phyloP scores from a whole-genome alignment of 2,888 invertebrate species.

The Scaptomyza cyrtandrae region DNA sequence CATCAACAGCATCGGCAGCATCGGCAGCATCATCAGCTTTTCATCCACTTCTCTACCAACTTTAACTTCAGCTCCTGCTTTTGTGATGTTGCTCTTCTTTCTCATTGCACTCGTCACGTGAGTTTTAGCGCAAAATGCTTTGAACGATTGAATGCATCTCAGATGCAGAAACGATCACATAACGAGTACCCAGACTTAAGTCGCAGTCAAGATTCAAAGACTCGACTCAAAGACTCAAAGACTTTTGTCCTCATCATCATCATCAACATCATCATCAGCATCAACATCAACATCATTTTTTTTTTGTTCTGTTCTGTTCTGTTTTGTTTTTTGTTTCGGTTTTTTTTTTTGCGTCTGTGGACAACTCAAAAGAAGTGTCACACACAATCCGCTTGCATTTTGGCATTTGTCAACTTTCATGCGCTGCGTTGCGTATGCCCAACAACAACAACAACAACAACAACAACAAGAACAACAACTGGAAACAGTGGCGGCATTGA shows the following conservation, averaged over 20 bases:
- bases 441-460: slow-evolving; percentile 35
- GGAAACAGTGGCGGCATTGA: slow-evolving; percentile 65
- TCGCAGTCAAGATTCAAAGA: slow-evolving; percentile 7
- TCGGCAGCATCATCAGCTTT: slow-evolving; percentile 1
- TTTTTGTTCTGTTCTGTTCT: neutral
- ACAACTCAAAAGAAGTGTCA: slow-evolving; percentile 70
- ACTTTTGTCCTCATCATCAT: slow-evolving; percentile 24
- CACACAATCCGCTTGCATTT: slow-evolving; percentile 79
- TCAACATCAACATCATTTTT: neutral
- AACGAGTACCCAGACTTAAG: slow-evolving; percentile 42
- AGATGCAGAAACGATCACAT: slow-evolving; percentile 23
- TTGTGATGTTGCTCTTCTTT: slow-evolving; percentile 15
- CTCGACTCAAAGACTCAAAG: slow-evolving; percentile 16
- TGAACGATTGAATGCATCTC: slow-evolving; percentile 77
- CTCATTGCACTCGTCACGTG: slow-evolving; percentile 77
- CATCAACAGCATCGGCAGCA: slow-evolving; percentile 9
- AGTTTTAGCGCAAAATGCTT: slow-evolving; percentile 76
- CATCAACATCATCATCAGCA: slow-evolving; percentile 3
- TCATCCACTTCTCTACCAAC: slow-evolving; percentile 18
- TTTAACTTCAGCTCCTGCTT: neutral
- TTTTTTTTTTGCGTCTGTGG: slow-evolving; percentile 14
- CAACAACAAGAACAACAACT: slow-evolving; percentile 9
- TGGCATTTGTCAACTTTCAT: slow-evolving; percentile 79
- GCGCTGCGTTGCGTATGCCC: slow-evolving; percentile 73
- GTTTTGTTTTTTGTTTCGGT: too few species aligned